Conservation (phyloP, 2,888 invertebrate species). For the Osmoderma eremita region DNA sequence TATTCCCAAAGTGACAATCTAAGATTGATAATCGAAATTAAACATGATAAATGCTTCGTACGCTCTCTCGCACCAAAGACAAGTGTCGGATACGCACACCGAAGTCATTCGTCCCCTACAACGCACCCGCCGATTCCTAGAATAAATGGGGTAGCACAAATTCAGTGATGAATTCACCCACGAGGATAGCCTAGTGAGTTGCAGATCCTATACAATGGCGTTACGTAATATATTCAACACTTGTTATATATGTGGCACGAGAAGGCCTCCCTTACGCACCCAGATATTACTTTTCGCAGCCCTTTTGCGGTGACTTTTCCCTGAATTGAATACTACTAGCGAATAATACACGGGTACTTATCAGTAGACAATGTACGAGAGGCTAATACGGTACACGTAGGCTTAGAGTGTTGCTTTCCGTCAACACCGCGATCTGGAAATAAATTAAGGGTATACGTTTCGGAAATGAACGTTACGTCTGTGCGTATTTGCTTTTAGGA, state of each 20-base stretch:
- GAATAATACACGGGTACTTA: too few relatives aligned
- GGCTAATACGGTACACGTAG: too few relatives aligned
- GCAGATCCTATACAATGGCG: conserved; percentile 56
- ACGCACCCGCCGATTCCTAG: conserved; percentile 28
- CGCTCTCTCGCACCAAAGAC: too few relatives aligned
- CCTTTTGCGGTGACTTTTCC: not conserved
- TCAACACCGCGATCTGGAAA: conserved; percentile 47
- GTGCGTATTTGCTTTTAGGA: conserved; percentile 49
- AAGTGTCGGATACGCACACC: too few relatives aligned
- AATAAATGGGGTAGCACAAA: conserved; percentile 60
- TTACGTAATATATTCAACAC: conserved; percentile 59
- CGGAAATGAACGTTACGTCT: conserved; percentile 46
- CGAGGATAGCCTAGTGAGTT: conserved; percentile 56
- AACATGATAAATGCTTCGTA: too few relatives aligned
- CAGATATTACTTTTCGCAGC: conserved; percentile 51
- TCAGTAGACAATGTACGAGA: too few relatives aligned
- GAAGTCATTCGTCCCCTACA: not conserved
- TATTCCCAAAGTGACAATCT: too few relatives aligned
- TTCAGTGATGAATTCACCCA: conserved; percentile 58
- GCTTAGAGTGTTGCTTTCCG: conserved; percentile 34
- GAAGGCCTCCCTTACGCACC: conserved; percentile 53
- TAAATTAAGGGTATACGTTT: conserved; percentile 52
- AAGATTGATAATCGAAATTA: too few relatives aligned
- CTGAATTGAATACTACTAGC: too few relatives aligned
- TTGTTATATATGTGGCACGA: conserved; percentile 54